These are phyloP conservation scores for Abrostola tripartita DNA, from an alignment of 2,888 invertebrate species.

Conservation along the genomic window DNA sequence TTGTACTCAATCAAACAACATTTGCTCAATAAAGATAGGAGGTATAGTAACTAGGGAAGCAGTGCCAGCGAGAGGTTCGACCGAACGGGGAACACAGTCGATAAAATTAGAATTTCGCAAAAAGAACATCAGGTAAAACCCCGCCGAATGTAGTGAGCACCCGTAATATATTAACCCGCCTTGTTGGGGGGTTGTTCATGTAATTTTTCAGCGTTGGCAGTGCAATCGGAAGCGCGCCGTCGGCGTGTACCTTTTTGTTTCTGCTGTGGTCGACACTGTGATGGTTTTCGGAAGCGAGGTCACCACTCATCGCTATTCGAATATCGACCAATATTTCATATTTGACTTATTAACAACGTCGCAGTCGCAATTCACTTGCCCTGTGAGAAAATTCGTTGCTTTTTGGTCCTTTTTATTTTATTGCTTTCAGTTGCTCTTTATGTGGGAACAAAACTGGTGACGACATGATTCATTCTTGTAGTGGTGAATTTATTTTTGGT, in stretches of 20 bases:
- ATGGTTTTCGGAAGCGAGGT: slow-evolving; percentile 86
- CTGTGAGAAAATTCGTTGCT: slow-evolving; percentile 43
- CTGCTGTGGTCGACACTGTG: slow-evolving; percentile 72
- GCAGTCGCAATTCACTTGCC: slow-evolving; percentile 57
- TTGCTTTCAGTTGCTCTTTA: slow-evolving; percentile 35
- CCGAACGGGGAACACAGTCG: slow-evolving; percentile 35
- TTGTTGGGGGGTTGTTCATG: slow-evolving; percentile 69
- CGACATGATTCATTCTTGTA: slow-evolving; percentile 33
- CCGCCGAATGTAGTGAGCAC: slow-evolving; percentile 56
- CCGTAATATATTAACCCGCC: slow-evolving; percentile 76
- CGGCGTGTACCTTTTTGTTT: slow-evolving; percentile 84
- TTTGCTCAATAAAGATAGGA: too few relatives aligned
- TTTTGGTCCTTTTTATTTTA: slow-evolving; percentile 48
- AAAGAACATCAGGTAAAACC: slow-evolving; percentile 47
- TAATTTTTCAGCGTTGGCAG: slow-evolving; percentile 86
- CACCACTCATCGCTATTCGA: slow-evolving; percentile 75
- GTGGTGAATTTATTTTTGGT: slow-evolving; percentile 28
- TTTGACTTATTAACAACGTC: slow-evolving; percentile 77
- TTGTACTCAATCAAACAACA: too few relatives aligned
- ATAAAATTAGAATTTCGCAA: slow-evolving; percentile 58
- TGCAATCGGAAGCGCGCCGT: slow-evolving; percentile 85
- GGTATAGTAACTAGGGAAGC: background rate
- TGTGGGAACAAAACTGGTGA: slow-evolving; percentile 44
- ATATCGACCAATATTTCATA: slow-evolving; percentile 81
- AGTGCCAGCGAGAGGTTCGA: slow-evolving; percentile 26